Conservation (phyloP, 2,113 vertebrate genomes). For the Colinus virginianus region DNA sequence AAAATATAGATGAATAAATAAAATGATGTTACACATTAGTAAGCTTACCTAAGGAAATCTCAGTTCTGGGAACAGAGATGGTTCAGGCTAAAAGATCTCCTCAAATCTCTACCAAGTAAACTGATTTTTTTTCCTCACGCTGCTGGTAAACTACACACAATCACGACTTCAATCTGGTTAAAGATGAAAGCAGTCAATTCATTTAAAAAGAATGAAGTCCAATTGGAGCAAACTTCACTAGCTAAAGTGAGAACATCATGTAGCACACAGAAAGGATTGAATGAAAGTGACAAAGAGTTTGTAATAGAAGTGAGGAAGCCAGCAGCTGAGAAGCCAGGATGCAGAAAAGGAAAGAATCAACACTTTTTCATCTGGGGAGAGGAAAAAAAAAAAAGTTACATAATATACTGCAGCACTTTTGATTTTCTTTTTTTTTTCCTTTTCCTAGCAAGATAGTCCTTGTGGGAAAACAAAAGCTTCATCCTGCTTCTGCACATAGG, state of each 20-base stretch:
- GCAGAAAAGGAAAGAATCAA: conserved; percentile 4
- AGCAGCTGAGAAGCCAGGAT: conserved; percentile 57
- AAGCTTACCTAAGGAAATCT: conserved; percentile 21
- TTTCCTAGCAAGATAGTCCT: neutral
- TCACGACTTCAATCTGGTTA: conserved; percentile 34
- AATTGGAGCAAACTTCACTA: conserved; percentile 40
- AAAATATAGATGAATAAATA: conserved; percentile 16
- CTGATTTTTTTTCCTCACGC: conserved; percentile 13
- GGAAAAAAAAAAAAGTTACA: neutral
- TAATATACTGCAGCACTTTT: neutral
- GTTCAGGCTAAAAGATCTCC: neutral
- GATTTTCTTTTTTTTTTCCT: neutral
- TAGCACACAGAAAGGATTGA: conserved; percentile 54
- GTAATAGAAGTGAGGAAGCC: conserved; percentile 40
- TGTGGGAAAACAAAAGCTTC: neutral
- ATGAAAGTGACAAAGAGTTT: conserved; percentile 52
- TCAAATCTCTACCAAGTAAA: conserved; percentile 32
- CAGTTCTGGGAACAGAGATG: conserved; percentile 5
- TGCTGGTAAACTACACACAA: conserved; percentile 57
- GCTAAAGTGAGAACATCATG: conserved; percentile 30
- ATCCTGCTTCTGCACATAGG: neutral
- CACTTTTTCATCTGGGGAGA: neutral
- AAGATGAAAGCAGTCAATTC: conserved; percentile 51
- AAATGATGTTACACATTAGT: neutral
- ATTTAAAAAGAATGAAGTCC: conserved; percentile 49